These are phyloP conservation scores for Thereva nobilitata DNA, from an alignment of 2,888 invertebrate genomes.

Conservation along the genomic window DNA sequence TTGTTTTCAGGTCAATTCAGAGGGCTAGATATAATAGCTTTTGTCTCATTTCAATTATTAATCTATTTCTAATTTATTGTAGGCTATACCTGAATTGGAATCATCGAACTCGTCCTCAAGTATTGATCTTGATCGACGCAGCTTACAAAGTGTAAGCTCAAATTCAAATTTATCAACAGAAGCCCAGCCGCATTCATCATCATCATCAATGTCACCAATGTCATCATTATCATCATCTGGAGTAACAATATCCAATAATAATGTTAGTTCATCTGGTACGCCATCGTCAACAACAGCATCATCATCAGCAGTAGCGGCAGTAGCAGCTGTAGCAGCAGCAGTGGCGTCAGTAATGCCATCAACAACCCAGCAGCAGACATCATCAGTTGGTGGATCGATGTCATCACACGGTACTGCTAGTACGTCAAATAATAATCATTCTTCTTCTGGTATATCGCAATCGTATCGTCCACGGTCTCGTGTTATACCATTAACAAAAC, in stretches of 20 bases:
- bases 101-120: constrained; percentile 46
- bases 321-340: background rate
- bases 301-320: background rate
- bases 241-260: background rate
- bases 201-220: constrained; percentile 33
- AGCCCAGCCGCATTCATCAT: constrained; percentile 35
- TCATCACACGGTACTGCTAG: too few species aligned
- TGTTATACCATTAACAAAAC: too few species aligned
- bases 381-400: too few species aligned
- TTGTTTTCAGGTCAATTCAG: background rate
- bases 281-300: background rate
- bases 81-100: constrained; percentile 44
- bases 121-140: constrained; percentile 45
- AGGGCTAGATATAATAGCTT: background rate
- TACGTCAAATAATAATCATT: background rate
- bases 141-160: constrained; percentile 36
- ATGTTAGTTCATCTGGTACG: background rate
- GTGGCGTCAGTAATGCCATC: background rate
- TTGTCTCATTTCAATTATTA: constrained; percentile 4
- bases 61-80: constrained; percentile 12
- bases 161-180: constrained; percentile 41
- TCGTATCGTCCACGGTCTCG: background rate
- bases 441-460: background rate
- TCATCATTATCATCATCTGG: constrained; percentile 9
- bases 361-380: background rate